Base-by-base conservation (phyloP, 2,888 invertebrate genomes). In the Abrostola triplasia region DNA sequence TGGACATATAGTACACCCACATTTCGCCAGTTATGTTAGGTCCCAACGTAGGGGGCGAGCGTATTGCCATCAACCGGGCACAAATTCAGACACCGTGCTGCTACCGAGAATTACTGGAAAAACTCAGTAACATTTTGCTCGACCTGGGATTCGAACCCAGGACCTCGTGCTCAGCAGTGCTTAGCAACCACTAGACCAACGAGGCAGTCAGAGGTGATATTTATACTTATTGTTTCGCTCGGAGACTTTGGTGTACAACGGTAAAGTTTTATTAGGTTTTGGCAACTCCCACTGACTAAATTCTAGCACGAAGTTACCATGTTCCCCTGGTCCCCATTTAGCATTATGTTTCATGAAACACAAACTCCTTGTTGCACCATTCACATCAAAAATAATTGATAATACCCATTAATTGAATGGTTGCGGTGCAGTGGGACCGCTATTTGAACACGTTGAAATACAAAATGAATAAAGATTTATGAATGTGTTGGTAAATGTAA, bases 261-360 rank as follows among this genome's bases (percentile, higher is more conserved):
- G 66, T 74, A 82, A 88, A 88, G 87, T 88, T 89, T 86, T 88
- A 88, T 88, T 87, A 87, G 82, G 76, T 85, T 88, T 80, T 70
- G 63, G 64, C 63, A 82, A 84, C 82, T 84, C 64, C 41, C 55
- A 51, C 74, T 68, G 75, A 73, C 79, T 81, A 79, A 81, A 83
- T 77, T 80, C 70, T 64, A 71, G 73, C 64, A 66, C 66, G 54
- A 66, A 57, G 64, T 60, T 53, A 71, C 68, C 68, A 65, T 67
- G 67, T 73, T 80, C 66, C 58, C 51, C 67, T 71, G 76, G 79
- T 76, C 67, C 64, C 52, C 55, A 78, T 76, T 81, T 82, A 72
- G 68, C 62, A 66, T 75, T 77, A 74, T 72, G 66, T 72, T 79
- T 72, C 69, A 77, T 58, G 64, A 61, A 69, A 64, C 65, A 63